Conservation (phyloP, 1,140 invertebrate genomes). For the Tribolium castaneum region DNA sequence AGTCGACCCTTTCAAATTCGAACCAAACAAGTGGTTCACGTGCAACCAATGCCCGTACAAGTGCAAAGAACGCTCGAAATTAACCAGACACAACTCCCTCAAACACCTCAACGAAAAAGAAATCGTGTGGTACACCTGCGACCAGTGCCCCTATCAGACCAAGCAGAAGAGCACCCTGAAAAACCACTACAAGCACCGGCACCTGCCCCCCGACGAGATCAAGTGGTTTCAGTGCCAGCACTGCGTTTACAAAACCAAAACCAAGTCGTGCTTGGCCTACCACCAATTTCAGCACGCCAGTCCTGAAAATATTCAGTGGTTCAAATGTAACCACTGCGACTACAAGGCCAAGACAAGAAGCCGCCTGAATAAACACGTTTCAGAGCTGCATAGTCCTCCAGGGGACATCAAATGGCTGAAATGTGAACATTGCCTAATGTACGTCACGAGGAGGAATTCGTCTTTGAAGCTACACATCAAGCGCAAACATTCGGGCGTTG, state of each 20-base stretch:
- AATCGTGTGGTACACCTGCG: background rate
- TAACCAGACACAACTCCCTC: background rate
- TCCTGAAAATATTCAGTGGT: background rate
- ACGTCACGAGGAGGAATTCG: background rate
- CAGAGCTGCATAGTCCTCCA: background rate
- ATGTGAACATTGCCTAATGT: background rate
- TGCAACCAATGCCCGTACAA: background rate
- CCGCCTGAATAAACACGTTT: background rate
- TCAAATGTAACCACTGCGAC: background rate
- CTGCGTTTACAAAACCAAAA: background rate
- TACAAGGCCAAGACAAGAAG: background rate
- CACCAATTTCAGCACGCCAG: background rate
- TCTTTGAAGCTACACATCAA: background rate
- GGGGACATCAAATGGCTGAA: constrained; percentile 2
- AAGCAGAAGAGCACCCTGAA: background rate
- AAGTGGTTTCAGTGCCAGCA: background rate
- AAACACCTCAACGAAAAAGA: background rate
- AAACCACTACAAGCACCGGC: background rate
- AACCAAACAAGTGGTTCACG: constrained; percentile 1
- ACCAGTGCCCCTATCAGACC: background rate
- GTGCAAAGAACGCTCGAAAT: background rate
- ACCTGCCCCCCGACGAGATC: background rate
- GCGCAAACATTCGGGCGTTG: background rate
- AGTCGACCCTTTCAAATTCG: background rate
- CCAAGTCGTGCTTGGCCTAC: background rate